phyloP scores from a whole-genome alignment of 2,113 vertebrate genomes.

The Labeo rohita region DNA sequence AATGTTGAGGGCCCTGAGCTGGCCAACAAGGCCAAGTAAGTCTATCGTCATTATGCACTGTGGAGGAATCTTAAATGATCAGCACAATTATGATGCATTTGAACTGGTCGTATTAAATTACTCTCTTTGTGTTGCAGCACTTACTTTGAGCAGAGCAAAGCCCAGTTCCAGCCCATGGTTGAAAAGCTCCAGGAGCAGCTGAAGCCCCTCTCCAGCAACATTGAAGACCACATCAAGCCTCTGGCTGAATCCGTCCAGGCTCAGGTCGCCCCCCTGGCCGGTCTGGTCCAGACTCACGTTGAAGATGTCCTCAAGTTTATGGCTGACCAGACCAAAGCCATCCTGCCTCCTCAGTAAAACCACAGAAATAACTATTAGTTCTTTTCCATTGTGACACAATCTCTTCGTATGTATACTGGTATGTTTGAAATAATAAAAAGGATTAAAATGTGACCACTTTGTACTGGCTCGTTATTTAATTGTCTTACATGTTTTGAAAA shows the following conservation, averaged over 20 bases:
- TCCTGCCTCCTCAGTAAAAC: conserved; percentile 59
- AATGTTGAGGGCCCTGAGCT: conserved; percentile 59
- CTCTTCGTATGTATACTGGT: background rate
- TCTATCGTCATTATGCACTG: background rate
- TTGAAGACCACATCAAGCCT: conserved; percentile 63
- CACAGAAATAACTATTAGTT: background rate
- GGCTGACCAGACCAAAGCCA: conserved; percentile 65
- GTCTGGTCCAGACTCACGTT: conserved; percentile 53
- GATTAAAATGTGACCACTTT: background rate
- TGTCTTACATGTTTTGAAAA: background rate
- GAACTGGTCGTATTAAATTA: background rate
- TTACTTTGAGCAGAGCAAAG: conserved; percentile 63
- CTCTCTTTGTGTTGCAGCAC: conserved; percentile 49
- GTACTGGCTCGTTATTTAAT: background rate
- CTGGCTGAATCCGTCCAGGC: conserved; percentile 60
- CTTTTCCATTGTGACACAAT: background rate
- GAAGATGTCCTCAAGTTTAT: conserved; percentile 65
- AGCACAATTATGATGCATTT: background rate
- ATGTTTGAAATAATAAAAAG: background rate
- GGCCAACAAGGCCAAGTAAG: conserved; percentile 69
- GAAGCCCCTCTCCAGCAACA: conserved; percentile 64
- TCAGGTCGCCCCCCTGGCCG: conserved; percentile 61
- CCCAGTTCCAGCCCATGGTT: conserved; percentile 66
- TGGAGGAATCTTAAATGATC: background rate
- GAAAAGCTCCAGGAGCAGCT: conserved; percentile 69